A percentile compares a stretch with the other conserved stretches of the same genome.
Evolutionary conservation across 2,888 invertebrate species (phyloP).

Genomic region (Mactromeris polynyma): DNA sequence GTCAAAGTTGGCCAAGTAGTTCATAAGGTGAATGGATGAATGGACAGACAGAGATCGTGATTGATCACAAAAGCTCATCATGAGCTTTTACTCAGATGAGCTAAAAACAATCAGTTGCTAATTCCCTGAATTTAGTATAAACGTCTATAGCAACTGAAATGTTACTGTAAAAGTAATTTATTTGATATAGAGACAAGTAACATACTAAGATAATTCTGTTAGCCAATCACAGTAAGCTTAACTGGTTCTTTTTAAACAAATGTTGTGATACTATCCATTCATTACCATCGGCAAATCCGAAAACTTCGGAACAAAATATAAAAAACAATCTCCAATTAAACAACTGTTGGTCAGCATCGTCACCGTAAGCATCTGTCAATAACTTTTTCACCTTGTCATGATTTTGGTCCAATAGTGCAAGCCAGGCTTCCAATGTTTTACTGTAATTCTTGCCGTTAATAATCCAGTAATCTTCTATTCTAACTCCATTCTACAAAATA

Average conservation of each 20-base stretch:
- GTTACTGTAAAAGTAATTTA: too few species aligned
- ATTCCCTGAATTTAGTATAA: too few species aligned
- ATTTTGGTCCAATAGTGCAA: constrained; percentile 75
- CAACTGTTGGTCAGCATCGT: constrained; percentile 78
- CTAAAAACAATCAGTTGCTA: too few species aligned
- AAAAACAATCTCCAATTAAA: constrained; percentile 84
- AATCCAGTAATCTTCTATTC: constrained; percentile 80
- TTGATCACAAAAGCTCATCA: too few species aligned
- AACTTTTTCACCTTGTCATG: constrained; percentile 76
- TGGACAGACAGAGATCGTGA: too few species aligned
- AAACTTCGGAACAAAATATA: constrained; percentile 84
- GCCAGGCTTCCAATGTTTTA: constrained; percentile 82
- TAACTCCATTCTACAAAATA: constrained; percentile 78
- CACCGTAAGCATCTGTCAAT: constrained; percentile 75
- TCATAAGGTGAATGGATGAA: too few species aligned
- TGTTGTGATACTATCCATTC: constrained; percentile 83
- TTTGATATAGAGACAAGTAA: too few species aligned
- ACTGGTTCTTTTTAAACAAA: constrained; percentile 78
- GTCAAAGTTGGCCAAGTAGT: too few species aligned
- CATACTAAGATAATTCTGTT: background rate
- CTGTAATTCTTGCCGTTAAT: constrained; percentile 80
- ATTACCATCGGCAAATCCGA: constrained; percentile 82
- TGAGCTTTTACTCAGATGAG: too few species aligned
- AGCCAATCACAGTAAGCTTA: constrained; percentile 65
- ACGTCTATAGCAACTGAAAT: too few species aligned